Evolutionary conservation across 1,140 invertebrate genomes (phyloP), one percentile per base, ranked within the genome.

Genomic region (Atta colombica): DNA sequence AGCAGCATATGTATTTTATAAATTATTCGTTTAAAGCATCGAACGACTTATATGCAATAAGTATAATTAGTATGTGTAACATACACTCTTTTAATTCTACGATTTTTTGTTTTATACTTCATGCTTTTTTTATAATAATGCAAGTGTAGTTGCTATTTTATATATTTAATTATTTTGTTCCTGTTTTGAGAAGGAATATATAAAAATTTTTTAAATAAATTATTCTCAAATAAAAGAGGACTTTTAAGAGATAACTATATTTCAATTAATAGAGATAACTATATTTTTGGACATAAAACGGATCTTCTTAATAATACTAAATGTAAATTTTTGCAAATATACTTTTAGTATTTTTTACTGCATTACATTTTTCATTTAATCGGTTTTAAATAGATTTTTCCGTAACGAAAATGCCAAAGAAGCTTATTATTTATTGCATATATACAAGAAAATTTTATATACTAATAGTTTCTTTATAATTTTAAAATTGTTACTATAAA

Each of bases 1-100:
- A 74, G 39, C 68, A 72, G 21, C 55, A 75, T 25, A 35, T 12
- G 53, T 55, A 31, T 84, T 74, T 61, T 84, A 61, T 35, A 84
- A 84, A 84, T 61, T 61, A 72, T 28, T 10, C 69, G 25, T 35
- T 75, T 12, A 61, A 39, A 75, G 55, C 21, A 49, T 51, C 10
- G 25, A 45, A 82, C 25, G 65, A 81, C 21, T 71, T 58, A 8
- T 58, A 45, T 1, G 12, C 51, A 31, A 80, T 14, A 35, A n/a
- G 1, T 14, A 10, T 7, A 53, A 28, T 71, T 81, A 55, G 14
- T 14, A 16, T 45, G 10, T 45, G 21, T 2, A 39, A 80, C 18
- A 53, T 21, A 18, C 14, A 68, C 8, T 69, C 16, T 68, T 69
- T 10, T 60, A 28, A 16, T 45, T 28, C 1, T 8, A 51, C 31